A percentile compares a stretch with the other conserved stretches of the same genome.
Evolutionary conservation across 2,113 vertebrate genomes (phyloP).

Genomic region (Aleadryas rufinucha): DNA sequence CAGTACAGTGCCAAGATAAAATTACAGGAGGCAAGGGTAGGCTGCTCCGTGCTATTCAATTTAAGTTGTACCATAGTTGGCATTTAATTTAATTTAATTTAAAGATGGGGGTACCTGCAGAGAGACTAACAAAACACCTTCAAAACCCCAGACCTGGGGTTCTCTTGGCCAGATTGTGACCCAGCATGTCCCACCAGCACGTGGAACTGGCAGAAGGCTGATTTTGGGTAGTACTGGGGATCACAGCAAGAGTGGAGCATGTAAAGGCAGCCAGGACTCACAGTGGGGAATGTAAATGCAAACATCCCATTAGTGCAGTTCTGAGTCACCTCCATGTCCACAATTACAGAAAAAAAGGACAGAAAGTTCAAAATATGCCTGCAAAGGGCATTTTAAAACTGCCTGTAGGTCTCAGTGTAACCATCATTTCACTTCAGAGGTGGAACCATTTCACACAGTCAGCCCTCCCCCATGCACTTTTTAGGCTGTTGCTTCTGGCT

Average conservation of each 20-base stretch:
- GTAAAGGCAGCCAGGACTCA: background rate
- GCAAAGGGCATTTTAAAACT: background rate
- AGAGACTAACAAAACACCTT: background rate
- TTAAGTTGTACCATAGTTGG: background rate
- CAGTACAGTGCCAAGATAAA: background rate
- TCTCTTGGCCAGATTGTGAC: background rate
- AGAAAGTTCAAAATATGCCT: background rate
- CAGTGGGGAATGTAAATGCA: background rate
- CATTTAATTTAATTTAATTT: background rate
- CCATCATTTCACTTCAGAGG: background rate
- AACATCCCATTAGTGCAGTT: background rate
- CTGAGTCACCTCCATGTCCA: background rate
- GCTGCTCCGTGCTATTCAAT: background rate
- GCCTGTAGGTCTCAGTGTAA: background rate
- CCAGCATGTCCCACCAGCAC: background rate
- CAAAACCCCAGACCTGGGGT: background rate
- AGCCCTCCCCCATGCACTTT: background rate
- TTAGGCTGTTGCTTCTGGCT: conserved; percentile 51
- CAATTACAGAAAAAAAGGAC: background rate
- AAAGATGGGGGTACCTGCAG: background rate
- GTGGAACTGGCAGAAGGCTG: background rate
- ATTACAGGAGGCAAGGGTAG: background rate
- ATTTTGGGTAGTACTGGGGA: background rate
- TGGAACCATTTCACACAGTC: background rate
- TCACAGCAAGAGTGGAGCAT: background rate